Conservation (phyloP, 2,113 vertebrate species). For the Cephalopholis sonnerati region DNA sequence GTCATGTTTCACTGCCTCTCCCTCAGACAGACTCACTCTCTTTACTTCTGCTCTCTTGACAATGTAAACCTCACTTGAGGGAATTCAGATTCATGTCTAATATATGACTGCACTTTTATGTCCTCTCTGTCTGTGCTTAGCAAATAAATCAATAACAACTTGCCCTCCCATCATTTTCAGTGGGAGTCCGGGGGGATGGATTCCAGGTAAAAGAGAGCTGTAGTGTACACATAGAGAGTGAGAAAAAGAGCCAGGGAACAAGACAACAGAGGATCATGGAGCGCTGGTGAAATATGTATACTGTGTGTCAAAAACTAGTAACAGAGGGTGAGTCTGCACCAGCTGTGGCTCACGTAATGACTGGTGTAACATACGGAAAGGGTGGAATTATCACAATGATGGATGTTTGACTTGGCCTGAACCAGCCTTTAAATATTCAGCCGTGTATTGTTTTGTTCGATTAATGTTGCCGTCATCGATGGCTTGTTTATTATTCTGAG, state of each 20-base stretch:
- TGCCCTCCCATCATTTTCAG: conserved; percentile 32
- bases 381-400: conserved; percentile 29
- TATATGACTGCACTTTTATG: conserved; percentile 44
- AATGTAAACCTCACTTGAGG: conserved; percentile 38
- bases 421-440: conserved; percentile 30
- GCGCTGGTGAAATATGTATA: conserved; percentile 4
- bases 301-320: background rate
- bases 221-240: background rate
- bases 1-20: conserved; percentile 8
- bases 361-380: background rate
- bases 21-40: conserved; percentile 15
- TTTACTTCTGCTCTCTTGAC: conserved; percentile 18
- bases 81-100: conserved; percentile 55
- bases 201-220: conserved; percentile 37
- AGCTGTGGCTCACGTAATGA: background rate
- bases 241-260: background rate
- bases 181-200: conserved; percentile 35
- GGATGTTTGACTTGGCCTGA: conserved; percentile 25
- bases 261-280: background rate
- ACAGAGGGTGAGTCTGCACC: background rate
- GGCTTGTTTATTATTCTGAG: conserved; percentile 65
- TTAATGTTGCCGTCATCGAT: conserved; percentile 23
- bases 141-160: conserved; percentile 69
- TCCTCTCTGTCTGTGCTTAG: conserved; percentile 35
- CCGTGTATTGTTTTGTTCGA: conserved; percentile 26